These are phyloP conservation scores for Drosophila pullipes DNA, from an alignment of 2,888 invertebrate species.

Conservation along the genomic window DNA sequence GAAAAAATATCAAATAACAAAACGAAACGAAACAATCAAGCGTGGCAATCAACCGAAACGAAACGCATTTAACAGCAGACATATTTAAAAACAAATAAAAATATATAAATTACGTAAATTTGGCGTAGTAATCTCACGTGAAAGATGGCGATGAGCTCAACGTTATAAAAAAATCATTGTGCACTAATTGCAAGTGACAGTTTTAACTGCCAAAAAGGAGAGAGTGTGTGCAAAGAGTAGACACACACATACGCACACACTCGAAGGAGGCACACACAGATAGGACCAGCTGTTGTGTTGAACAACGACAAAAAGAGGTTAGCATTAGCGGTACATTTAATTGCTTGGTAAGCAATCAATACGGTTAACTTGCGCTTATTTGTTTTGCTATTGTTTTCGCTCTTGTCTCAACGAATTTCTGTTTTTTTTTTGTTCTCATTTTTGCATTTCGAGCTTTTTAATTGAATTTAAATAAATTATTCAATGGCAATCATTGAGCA, in stretches of 20 bases:
- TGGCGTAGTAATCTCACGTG: background rate
- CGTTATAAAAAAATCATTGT: slow-evolving; percentile 29
- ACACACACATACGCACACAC: slow-evolving; percentile 12
- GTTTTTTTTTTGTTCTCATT: slow-evolving; percentile 4
- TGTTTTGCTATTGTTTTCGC: slow-evolving; percentile 32
- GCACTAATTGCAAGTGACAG: slow-evolving; percentile 51
- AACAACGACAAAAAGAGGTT: slow-evolving; percentile 53
- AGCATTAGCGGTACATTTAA: slow-evolving; percentile 67
- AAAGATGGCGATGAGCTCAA: slow-evolving; percentile 23
- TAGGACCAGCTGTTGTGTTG: slow-evolving; percentile 64
- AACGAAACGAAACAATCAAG: slow-evolving; percentile 55
- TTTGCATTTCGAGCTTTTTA: slow-evolving; percentile 8
- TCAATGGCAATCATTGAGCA: slow-evolving; percentile 39
- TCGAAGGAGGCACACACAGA: slow-evolving; percentile 6
- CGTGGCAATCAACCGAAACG: slow-evolving; percentile 67
- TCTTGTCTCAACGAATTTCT: background rate
- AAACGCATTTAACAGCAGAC: slow-evolving; percentile 64
- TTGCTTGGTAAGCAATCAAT: slow-evolving; percentile 72
- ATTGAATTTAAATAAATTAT: slow-evolving; percentile 45
- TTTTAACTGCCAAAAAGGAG: slow-evolving; percentile 53
- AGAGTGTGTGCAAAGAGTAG: slow-evolving; percentile 26
- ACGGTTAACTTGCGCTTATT: slow-evolving; percentile 49
- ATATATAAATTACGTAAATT: slow-evolving; percentile 6
- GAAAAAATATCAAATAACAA: slow-evolving; percentile 53
- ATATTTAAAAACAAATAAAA: slow-evolving; percentile 22